Evolutionary conservation across 2,888 invertebrate species (phyloP), one percentile per base, ranked within the genome.

Genomic region (Bellardia pandia): DNA sequence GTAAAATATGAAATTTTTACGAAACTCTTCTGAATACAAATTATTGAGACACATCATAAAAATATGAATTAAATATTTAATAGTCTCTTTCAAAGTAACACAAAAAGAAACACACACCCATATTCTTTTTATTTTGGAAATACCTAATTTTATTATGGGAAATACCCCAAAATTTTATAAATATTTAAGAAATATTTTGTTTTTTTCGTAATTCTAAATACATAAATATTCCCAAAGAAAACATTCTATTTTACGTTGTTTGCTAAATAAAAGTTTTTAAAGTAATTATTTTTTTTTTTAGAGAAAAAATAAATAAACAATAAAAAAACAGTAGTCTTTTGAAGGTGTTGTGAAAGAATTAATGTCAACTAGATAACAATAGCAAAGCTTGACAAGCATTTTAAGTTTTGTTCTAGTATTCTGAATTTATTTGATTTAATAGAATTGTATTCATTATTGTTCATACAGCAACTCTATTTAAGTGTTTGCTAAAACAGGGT

Each of bases 1-100:
- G 62, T 81, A 66, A 64, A 76, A 80, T 85, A 76, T 85, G 62
- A 80, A 76, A 77, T 77, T 76, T 71, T 64, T 23, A 40, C n/a
- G 40, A 53, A 60, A 58, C 4, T n/a, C 5, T 30, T 11, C n/a
- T 79, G 84, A 78, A 84, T 84, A 72, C 56, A n/a, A 84, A 84
- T 77, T 16, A 75, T 45, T 23, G 2, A 14, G 42, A 42, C 23
- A 64, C 48, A 33, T 62, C 45, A 74, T 42, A 79, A 69, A 79
- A 75, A 48, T 74, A 79, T 85, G 79, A 85, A 75, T 79, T 42
- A 58, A 66, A 75, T 23, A 53, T 48, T 60, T 79, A 79, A 71
- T 77, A 77, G 51, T 30, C 16, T 58, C 16, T 16, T 60, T 37
- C 11, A 30, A 6, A 0, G 4, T 23, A 33, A 48, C 48, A 60